These are phyloP conservation scores for Agonopterix arenella DNA, from an alignment of 2,888 invertebrate genomes.

Conservation along the genomic window DNA sequence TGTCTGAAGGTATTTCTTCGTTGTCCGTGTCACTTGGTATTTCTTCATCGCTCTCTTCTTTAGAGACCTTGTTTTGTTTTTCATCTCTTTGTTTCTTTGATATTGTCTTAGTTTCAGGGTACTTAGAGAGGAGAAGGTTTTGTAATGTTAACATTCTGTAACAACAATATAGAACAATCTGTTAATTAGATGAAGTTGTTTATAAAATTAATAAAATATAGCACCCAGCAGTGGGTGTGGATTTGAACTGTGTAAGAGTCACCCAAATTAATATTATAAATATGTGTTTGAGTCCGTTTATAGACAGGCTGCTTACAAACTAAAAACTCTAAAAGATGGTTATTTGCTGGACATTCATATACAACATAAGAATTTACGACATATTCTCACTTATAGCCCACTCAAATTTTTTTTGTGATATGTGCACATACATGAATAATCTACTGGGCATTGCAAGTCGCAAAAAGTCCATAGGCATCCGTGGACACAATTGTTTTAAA, in stretches of 20 bases:
- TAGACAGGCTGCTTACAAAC: too few species aligned
- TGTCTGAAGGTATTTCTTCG: slow-evolving; percentile 82
- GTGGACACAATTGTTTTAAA: not conserved
- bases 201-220: too few species aligned
- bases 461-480: not conserved
- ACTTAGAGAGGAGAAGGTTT: slow-evolving; percentile 73
- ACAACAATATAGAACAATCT: slow-evolving; percentile 12
- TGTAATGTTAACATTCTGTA: slow-evolving; percentile 60
- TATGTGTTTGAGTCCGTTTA: not conserved
- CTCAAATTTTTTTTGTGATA: too few species aligned
- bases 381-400: too few species aligned
- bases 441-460: too few species aligned
- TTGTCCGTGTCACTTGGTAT: slow-evolving; percentile 74
- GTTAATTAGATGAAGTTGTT: too few species aligned
- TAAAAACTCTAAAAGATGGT: too few species aligned
- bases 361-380: too few species aligned
- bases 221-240: too few species aligned
- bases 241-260: too few species aligned
- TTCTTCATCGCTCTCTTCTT: slow-evolving; percentile 60
- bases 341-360: too few species aligned
- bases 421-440: too few species aligned
- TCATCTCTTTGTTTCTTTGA: slow-evolving; percentile 32
- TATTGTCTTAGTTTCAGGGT: slow-evolving; percentile 82
- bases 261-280: not conserved
- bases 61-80: slow-evolving; percentile 22